Conservation (phyloP, 92 coral and sea anemone species). For the Ricordea florida region DNA sequence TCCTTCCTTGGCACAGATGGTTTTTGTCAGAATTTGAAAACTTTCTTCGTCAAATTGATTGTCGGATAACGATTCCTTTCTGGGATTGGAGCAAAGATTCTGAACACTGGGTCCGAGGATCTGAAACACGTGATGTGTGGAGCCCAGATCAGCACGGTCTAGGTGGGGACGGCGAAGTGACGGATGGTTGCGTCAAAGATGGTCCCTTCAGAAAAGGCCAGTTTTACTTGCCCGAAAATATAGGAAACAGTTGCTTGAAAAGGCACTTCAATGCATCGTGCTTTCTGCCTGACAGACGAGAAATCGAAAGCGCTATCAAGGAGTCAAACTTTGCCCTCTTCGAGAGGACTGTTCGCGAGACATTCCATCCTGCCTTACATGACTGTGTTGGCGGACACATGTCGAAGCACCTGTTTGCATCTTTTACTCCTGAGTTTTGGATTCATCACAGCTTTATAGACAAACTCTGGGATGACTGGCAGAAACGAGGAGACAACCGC, state of each 20-base stretch:
- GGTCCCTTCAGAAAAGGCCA: slow-evolving; percentile 52
- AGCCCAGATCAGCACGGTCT: slow-evolving; percentile 64
- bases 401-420: slow-evolving; percentile 56
- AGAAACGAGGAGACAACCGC: slow-evolving; percentile 34
- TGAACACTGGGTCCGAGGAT: slow-evolving; percentile 13
- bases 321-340: slow-evolving; percentile 37
- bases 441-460: slow-evolving; percentile 89
- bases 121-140: slow-evolving; percentile 57
- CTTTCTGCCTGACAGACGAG: slow-evolving; percentile 27
- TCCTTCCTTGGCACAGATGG: slow-evolving; percentile 93
- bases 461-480: slow-evolving; percentile 87
- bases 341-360: slow-evolving; percentile 56
- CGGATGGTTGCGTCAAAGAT: slow-evolving; percentile 53
- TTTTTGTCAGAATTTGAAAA: slow-evolving; percentile 63
- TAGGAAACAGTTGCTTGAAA: slow-evolving; percentile 71
- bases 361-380: slow-evolving; percentile 66
- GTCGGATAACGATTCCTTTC: slow-evolving; percentile 79
- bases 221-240: slow-evolving; percentile 45
- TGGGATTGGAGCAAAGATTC: slow-evolving; percentile 74
- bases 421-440: slow-evolving; percentile 83
- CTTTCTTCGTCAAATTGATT: slow-evolving; percentile 72
- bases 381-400: slow-evolving; percentile 68
- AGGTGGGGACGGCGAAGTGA: slow-evolving; percentile 66
- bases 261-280: slow-evolving; percentile 51
- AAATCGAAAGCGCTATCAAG: neutral